Evolutionary conservation across 1,140 invertebrate genomes (phyloP).

Genomic region (Orius insidiosus): DNA sequence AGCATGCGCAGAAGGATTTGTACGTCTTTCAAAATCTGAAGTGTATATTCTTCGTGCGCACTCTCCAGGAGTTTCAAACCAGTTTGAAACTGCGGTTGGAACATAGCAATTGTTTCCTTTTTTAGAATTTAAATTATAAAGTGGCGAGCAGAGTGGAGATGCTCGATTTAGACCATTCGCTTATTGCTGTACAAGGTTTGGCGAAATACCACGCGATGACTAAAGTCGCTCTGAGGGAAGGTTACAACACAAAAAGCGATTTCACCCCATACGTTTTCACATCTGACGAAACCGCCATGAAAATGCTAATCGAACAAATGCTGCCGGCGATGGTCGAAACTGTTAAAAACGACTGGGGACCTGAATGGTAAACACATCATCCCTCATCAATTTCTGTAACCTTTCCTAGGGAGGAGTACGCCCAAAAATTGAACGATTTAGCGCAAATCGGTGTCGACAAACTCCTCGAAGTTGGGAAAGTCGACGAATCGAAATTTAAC

Average conservation of each 20-base stretch:
- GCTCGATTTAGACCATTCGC: constrained; percentile 2
- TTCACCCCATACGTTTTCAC: not conserved
- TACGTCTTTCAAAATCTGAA: too few species aligned
- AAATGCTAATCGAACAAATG: not conserved
- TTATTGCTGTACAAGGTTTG: not conserved
- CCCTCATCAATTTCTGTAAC: not conserved
- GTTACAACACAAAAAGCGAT: not conserved
- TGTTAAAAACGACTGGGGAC: not conserved
- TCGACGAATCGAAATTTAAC: constrained; percentile 5
- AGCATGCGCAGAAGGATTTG: too few species aligned
- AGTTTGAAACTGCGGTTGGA: too few species aligned
- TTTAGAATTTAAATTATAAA: too few species aligned
- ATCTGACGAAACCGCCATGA: too few species aligned
- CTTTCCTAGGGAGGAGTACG: not conserved
- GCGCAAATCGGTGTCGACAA: not conserved
- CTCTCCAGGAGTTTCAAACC: too few species aligned
- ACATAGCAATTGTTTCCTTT: too few species aligned
- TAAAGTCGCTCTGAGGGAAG: not conserved
- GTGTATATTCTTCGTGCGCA: too few species aligned
- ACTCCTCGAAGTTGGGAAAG: not conserved
- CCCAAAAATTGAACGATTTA: not conserved
- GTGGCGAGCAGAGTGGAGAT: too few species aligned
- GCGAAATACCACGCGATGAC: constrained; percentile 4
- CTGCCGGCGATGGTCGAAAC: not conserved
- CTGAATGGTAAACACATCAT: too few species aligned